phyloP scores from a whole-genome alignment of 1,140 invertebrate species.

The Lepidurus arcticus region DNA sequence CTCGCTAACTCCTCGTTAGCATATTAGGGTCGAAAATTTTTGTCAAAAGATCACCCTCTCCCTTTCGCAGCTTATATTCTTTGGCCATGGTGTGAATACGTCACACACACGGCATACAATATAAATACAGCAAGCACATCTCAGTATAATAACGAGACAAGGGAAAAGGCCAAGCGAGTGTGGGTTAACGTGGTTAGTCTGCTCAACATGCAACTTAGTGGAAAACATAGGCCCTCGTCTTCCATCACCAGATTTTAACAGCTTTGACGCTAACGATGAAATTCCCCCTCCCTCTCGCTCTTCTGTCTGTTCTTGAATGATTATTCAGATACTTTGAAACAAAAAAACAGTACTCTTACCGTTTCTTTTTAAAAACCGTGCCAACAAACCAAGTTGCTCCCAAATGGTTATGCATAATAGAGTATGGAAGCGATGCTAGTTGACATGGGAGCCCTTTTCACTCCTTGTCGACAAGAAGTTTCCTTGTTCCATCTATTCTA shows the following conservation, averaged over 20 bases:
- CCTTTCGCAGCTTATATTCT: not conserved
- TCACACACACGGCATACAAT: not conserved
- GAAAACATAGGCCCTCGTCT: conserved; percentile 17
- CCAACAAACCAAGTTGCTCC: not conserved
- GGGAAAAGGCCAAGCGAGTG: not conserved
- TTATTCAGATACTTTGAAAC: not conserved
- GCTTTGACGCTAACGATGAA: conserved; percentile 13
- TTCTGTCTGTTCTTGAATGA: not conserved
- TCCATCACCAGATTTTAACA: conserved; percentile 15
- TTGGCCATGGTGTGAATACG: not conserved
- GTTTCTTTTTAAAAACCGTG: not conserved
- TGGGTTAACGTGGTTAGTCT: conserved; percentile 14
- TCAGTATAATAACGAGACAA: not conserved
- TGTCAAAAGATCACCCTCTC: conserved; percentile 7
- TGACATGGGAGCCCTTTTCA: not conserved
- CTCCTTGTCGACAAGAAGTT: not conserved
- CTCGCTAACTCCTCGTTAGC: conserved; percentile 9
- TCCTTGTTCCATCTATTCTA: not conserved
- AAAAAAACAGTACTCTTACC: not conserved
- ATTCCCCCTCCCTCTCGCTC: not conserved
- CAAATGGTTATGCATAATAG: not conserved
- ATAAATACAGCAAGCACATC: not conserved
- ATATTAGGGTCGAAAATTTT: not conserved
- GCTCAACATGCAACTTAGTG: conserved; percentile 18
- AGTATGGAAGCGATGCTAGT: not conserved